Conservation (phyloP, 2,113 vertebrate species). For the Puma concolor region DNA sequence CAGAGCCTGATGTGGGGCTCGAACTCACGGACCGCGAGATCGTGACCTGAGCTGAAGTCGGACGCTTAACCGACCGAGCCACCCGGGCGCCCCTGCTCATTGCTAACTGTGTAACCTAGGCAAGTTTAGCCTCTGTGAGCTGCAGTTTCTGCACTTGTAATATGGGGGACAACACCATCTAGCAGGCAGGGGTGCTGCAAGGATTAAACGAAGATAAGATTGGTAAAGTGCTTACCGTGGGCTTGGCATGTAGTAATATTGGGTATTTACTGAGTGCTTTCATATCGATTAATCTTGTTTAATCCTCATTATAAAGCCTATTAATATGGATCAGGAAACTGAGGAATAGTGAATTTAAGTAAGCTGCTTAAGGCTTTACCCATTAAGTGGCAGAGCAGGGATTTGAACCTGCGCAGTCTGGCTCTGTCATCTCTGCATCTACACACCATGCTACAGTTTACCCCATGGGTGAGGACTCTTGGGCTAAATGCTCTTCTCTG, state of each 20-base stretch:
- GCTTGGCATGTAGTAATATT: neutral
- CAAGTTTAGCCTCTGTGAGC: neutral
- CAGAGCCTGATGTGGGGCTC: too few relatives aligned
- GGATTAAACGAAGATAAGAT: neutral
- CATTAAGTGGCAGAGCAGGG: neutral
- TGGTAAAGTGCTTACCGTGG: neutral
- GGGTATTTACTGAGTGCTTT: slow-evolving; percentile 8
- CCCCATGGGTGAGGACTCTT: neutral
- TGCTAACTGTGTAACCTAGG: neutral
- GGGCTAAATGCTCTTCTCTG: neutral
- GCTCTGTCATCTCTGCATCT: neutral
- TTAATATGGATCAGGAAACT: slow-evolving; percentile 57
- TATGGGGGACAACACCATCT: neutral
- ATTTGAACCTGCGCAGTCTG: neutral
- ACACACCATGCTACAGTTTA: neutral
- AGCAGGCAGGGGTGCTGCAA: neutral
- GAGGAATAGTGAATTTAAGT: slow-evolving; percentile 34
- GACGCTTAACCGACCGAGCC: too few relatives aligned
- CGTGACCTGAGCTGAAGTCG: too few relatives aligned
- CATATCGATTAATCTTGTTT: slow-evolving; percentile 46
- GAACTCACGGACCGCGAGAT: too few relatives aligned
- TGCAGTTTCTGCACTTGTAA: slow-evolving; percentile 6
- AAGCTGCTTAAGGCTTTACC: slow-evolving; percentile 28
- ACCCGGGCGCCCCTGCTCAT: neutral
- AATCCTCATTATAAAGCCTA: slow-evolving; percentile 59